Conservation (phyloP, 92 coral and sea anemone species). For the Parazoanthus atlanticus region DNA sequence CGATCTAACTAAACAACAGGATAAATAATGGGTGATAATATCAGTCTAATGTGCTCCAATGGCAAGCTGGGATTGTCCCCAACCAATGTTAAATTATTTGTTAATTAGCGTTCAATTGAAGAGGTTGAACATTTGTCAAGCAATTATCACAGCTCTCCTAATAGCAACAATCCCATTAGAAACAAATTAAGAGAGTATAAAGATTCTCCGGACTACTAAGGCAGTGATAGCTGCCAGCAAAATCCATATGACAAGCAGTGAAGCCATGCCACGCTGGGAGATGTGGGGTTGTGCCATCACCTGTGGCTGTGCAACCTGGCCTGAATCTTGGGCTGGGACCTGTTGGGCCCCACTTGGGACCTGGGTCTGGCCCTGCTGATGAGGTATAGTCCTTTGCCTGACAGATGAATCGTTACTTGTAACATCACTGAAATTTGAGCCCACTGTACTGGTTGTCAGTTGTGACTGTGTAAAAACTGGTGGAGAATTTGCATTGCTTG, state of each 20-base stretch:
- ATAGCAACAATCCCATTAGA: not conserved
- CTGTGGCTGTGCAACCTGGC: constrained; percentile 18
- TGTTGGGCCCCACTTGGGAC: not conserved
- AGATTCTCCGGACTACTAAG: constrained; percentile 70
- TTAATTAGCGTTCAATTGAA: not conserved
- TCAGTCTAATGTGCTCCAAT: not conserved
- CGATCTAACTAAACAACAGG: not conserved
- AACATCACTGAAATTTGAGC: constrained; percentile 2
- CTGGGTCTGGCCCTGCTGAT: not conserved
- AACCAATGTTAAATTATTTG: not conserved
- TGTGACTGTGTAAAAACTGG: constrained; percentile 14
- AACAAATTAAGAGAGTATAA: constrained; percentile 44
- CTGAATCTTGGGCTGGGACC: not conserved
- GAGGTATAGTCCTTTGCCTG: constrained; percentile 13
- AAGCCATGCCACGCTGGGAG: constrained; percentile 76
- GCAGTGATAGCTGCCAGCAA: constrained; percentile 73
- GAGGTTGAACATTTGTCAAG: not conserved
- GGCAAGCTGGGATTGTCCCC: not conserved
- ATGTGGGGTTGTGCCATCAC: constrained; percentile 48
- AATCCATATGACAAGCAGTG: constrained; percentile 75
- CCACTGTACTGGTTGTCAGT: not conserved
- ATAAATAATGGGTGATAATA: not conserved
- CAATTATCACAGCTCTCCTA: not conserved
- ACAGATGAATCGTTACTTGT: not conserved
- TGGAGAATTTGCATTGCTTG: not conserved